A percentile compares a stretch with the other conserved stretches of the same genome.
Conservation (phyloP, 1,140 invertebrate genomes). For the Bursaphelenchus mucronatus region DNA sequence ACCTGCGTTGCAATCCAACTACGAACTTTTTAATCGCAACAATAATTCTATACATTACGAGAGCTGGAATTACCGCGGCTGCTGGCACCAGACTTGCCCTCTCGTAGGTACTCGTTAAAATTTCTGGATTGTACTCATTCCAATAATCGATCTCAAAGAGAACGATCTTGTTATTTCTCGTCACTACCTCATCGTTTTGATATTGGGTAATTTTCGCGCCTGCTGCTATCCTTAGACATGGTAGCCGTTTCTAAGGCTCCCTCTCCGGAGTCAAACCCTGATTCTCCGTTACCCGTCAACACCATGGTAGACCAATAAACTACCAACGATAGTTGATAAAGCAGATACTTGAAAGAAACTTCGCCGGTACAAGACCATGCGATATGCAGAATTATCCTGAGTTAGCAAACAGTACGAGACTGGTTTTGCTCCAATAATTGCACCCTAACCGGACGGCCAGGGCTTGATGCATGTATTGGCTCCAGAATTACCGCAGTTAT, state of each 20-base stretch:
- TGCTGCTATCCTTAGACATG: conserved; percentile 86
- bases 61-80: conserved; percentile 81
- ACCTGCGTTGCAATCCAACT: conserved; percentile 56
- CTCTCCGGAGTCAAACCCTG: conserved; percentile 65
- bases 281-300: conserved; percentile 72
- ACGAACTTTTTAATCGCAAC: conserved; percentile 64
- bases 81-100: conserved; percentile 75
- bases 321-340: conserved; percentile 81
- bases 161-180: conserved; percentile 80
- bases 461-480: conserved; percentile 71
- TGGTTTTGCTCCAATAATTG: conserved; percentile 59
- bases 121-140: conserved; percentile 84
- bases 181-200: conserved; percentile 73
- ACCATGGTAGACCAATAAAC: conserved; percentile 74
- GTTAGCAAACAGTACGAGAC: conserved; percentile 66
- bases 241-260: conserved; percentile 74
- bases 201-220: conserved; percentile 81
- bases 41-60: conserved; percentile 81
- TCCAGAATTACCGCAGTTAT: conserved; percentile 84
- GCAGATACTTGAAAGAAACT: conserved; percentile 80
- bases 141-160: conserved; percentile 75
- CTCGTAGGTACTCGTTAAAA: conserved; percentile 79
- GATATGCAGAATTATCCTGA: conserved; percentile 76
- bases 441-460: conserved; percentile 27
- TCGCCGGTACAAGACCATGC: conserved; percentile 72